Evolutionary conservation across 1,140 invertebrate genomes (phyloP), one percentile per base, ranked within the genome.

Genomic region (Oncopodura yosiiana): DNA sequence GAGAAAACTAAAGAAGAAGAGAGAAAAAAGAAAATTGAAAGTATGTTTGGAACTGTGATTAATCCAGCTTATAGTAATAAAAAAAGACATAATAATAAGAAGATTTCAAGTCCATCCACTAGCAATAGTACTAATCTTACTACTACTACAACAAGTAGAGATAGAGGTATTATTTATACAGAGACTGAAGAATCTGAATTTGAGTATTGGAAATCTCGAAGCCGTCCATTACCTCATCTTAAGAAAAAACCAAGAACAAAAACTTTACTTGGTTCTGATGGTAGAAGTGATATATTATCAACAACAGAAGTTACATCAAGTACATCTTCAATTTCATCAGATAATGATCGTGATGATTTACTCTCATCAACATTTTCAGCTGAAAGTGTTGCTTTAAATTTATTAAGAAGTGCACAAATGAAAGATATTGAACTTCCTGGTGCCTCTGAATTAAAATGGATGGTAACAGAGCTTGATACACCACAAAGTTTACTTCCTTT

Each of bases 391-490:
- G 87, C 86, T 6, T 69, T 89, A 11, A 83, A 81, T 27, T 67
- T 90, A 2, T 78, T 90, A 34, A 81, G 80, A 51, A 80, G 78
- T 63, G 88, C 88, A 68, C 83, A 77, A 55, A 81, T 86, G 55
- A 81, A 83, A 59, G 58, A 64, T 39, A 38, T 19, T 16, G 81
- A 86, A 54, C 68, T 89, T 39, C 86, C 86, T 0, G 77, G 81
- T 58, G 82, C 84, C 14, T 84, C 82, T 3, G 85, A 88, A 48
- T 69, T 90, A n/a, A 76, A 84, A 51, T 90, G 86, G 86, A 69
- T 90, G 3, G 83, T 90, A 0, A 82, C 83, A 0, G 86, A 89
- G 67, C 69, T 79, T 61, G 85, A 90, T 66, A 82, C 78, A 3
- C 84, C 85, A 11, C 86, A 89, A 68, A 74, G 77, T 73, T 67